A percentile compares a stretch with the other conserved stretches of the same genome.
phyloP scores from a whole-genome alignment of 2,113 vertebrate species.

The Tursiops truncatus region DNA sequence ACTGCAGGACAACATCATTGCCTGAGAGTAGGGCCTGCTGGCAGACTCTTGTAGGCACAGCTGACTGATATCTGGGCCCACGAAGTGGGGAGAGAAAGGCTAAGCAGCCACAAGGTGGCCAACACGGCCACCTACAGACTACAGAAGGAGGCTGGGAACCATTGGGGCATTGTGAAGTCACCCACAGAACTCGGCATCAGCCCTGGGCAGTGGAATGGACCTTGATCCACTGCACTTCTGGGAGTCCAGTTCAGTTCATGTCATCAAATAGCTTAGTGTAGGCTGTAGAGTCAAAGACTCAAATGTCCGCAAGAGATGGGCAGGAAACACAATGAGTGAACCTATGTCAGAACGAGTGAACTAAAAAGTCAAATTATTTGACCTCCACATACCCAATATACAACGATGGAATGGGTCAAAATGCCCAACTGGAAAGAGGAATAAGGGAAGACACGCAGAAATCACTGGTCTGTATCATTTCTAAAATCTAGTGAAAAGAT shows the following conservation, averaged over 20 bases:
- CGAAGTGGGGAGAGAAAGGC: neutral
- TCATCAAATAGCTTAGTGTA: neutral
- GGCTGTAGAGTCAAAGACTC: neutral
- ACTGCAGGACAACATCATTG: conserved; percentile 66
- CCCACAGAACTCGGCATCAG: neutral
- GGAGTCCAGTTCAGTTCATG: neutral
- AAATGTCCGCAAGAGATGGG: neutral
- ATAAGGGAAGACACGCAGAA: neutral
- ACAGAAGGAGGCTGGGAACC: neutral
- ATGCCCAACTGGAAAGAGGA: neutral
- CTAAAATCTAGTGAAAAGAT: neutral
- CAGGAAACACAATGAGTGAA: neutral
- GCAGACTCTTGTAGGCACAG: conserved; percentile 59
- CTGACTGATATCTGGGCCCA: conserved; percentile 32
- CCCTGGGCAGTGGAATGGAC: neutral
- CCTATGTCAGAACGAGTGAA: neutral
- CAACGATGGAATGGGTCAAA: neutral
- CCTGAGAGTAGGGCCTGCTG: conserved; percentile 46
- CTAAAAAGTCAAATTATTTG: neutral
- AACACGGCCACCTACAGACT: neutral
- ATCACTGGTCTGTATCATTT: neutral
- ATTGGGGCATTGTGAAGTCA: conserved; percentile 34
- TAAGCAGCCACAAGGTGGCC: conserved; percentile 3
- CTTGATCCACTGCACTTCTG: rapidly evolving
- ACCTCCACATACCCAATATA: neutral